Conservation (phyloP, 1,140 invertebrate species). For the Lutraria rhynchaena region DNA sequence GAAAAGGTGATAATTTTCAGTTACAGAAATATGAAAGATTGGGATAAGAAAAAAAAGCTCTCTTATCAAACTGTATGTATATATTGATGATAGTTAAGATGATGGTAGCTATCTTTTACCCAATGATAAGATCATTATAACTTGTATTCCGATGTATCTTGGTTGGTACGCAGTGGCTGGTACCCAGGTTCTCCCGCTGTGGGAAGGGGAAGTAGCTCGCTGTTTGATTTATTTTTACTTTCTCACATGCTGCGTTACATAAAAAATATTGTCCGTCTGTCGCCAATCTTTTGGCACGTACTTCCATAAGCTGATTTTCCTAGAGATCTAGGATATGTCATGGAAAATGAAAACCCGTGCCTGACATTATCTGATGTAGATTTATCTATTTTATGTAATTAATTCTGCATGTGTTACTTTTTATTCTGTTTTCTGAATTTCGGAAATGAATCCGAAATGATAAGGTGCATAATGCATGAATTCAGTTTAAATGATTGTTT, state of each 20-base stretch:
- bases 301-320: too few relatives aligned
- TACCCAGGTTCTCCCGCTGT: background rate
- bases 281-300: slow-evolving; percentile 4
- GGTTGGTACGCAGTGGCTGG: slow-evolving; percentile 9
- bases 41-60: background rate
- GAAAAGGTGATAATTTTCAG: slow-evolving; percentile 12
- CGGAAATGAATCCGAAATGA: too few relatives aligned
- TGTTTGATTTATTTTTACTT: slow-evolving; percentile 54
- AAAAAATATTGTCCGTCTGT: slow-evolving; percentile 51
- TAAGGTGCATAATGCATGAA: too few relatives aligned
- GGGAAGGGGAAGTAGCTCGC: slow-evolving; percentile 21
- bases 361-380: too few relatives aligned
- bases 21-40: background rate
- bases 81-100: slow-evolving; percentile 13
- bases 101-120: slow-evolving; percentile 35
- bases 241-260: slow-evolving; percentile 48
- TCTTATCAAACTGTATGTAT: slow-evolving; percentile 30
- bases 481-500: too few relatives aligned
- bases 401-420: too few relatives aligned
- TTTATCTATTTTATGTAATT: too few relatives aligned
- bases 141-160: slow-evolving; percentile 36
- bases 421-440: too few relatives aligned
- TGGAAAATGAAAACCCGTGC: too few relatives aligned
- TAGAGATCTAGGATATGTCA: too few relatives aligned
- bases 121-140: slow-evolving; percentile 24